phyloP scores from a whole-genome alignment of 2,113 vertebrate genomes.

The Centropus bengalensis region DNA sequence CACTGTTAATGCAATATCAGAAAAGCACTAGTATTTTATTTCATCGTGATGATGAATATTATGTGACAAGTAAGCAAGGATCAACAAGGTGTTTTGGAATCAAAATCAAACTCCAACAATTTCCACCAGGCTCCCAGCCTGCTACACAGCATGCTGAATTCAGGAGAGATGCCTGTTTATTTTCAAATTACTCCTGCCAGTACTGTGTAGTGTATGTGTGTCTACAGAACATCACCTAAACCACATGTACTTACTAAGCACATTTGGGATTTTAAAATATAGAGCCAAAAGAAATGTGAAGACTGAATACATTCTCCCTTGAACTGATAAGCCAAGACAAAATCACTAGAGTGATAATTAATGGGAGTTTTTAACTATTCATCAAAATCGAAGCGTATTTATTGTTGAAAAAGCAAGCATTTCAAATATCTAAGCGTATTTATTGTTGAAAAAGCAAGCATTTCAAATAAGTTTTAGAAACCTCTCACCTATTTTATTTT shows the following conservation, averaged over 20 bases:
- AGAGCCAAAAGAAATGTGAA: neutral
- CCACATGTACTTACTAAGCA: neutral
- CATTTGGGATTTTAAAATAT: neutral
- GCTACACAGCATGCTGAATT: rapidly evolving
- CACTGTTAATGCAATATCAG: neutral
- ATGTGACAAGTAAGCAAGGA: neutral
- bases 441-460: no score
- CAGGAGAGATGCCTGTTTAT: neutral
- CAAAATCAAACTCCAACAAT: neutral
- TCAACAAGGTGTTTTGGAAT: neutral
- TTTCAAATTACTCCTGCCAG: neutral
- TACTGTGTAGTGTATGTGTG: neutral
- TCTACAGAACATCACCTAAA: neutral
- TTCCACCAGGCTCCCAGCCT: neutral
- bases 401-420: no score
- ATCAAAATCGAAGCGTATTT: no score
- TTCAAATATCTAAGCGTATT: no score
- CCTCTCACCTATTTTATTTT: no score
- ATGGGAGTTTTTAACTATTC: no score
- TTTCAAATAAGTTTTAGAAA: neutral
- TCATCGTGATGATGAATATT: rapidly evolving
- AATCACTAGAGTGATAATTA: neutral
- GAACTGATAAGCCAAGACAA: neutral
- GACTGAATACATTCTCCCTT: neutral
- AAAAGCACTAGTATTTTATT: neutral